Percentiles rank a stretch among this genome's conserved stretches.
Evolutionary conservation across 2,113 vertebrate genomes (phyloP).

Genomic region (Pachycephala philippinensis): DNA sequence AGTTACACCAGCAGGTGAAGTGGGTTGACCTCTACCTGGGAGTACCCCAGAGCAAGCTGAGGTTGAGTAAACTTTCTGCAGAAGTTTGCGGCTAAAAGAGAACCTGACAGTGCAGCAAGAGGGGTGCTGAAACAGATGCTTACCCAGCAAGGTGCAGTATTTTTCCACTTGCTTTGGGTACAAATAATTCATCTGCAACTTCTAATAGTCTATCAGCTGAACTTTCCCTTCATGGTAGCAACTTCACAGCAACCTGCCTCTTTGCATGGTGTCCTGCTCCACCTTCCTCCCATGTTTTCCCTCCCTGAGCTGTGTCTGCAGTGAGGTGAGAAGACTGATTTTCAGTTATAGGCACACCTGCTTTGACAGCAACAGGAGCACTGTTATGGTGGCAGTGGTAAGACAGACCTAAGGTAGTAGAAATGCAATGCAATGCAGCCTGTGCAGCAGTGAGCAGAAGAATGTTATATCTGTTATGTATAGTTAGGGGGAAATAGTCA

Average conservation of each 20-base stretch:
- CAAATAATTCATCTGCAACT: neutral
- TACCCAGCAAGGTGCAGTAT: neutral
- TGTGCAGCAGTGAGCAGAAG: neutral
- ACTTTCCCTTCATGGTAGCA: neutral
- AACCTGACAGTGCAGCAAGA: neutral
- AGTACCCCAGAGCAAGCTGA: neutral
- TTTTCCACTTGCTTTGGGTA: neutral
- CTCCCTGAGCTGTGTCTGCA: accelerated
- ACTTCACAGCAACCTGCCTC: neutral
- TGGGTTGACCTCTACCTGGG: neutral
- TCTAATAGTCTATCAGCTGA: neutral
- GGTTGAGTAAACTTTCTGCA: neutral
- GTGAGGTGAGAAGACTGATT: accelerated
- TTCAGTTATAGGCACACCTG: neutral
- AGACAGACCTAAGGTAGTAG: neutral
- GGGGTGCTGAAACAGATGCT: neutral
- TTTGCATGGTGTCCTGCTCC: accelerated
- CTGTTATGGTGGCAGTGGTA: neutral
- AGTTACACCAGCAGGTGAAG: neutral
- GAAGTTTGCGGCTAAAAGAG: neutral
- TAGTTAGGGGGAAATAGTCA: neutral
- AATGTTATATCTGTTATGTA: neutral
- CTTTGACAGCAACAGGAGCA: neutral
- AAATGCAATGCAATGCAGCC: neutral
- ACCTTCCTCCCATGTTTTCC: neutral